These are phyloP conservation scores for Otolemur crassicaudatus DNA, from an alignment of 2,797 vertebrate genomes.

Conservation along the genomic window DNA sequence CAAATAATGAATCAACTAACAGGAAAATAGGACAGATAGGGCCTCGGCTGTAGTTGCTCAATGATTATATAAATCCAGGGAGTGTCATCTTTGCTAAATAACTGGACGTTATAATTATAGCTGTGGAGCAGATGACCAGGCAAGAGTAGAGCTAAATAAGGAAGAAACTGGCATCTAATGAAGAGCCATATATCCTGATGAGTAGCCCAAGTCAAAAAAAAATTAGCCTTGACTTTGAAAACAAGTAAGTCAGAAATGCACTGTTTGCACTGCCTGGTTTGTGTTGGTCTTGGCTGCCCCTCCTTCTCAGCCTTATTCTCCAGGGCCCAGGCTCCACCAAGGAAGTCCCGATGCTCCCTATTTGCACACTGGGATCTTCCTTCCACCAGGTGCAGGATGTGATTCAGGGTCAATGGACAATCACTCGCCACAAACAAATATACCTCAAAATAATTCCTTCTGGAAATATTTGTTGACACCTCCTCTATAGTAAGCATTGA, in stretches of 20 bases:
- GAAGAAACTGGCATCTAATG: neutral
- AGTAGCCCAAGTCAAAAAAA: neutral
- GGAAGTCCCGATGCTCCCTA: neutral
- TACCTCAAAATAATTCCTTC: constrained; percentile 28
- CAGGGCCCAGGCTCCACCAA: neutral
- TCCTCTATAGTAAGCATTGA: neutral
- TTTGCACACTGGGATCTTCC: neutral
- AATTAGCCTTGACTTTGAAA: constrained; percentile 44
- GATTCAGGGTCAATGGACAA: neutral
- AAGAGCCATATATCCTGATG: neutral
- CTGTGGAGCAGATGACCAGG: neutral
- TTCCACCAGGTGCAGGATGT: neutral
- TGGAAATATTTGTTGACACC: constrained; percentile 25
- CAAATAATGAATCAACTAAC: neutral
- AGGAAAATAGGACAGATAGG: neutral
- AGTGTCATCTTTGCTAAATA: neutral
- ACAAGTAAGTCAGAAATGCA: neutral
- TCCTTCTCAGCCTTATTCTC: neutral
- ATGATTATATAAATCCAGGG: neutral
- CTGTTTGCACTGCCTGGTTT: neutral
- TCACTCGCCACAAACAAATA: constrained; percentile 1
- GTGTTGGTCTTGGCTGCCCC: neutral
- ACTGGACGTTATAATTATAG: neutral
- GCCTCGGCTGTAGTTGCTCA: neutral
- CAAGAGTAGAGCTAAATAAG: neutral